A percentile compares a stretch with the other conserved stretches of the same genome.
phyloP scores from a whole-genome alignment of 2,113 vertebrate genomes.

The Silurus glanis region DNA sequence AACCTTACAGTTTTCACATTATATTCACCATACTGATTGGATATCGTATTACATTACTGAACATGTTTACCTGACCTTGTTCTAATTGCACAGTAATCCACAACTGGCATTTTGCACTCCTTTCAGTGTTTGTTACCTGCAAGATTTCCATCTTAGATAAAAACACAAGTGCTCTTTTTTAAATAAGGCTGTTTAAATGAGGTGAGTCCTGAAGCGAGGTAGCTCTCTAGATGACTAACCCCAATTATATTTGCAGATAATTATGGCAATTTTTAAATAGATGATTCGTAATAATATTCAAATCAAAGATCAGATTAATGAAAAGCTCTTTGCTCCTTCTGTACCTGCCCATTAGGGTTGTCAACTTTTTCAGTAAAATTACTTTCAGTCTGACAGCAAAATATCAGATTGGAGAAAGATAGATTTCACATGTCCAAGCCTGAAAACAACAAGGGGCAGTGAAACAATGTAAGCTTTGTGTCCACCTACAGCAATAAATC shows the following conservation, averaged over 20 bases:
- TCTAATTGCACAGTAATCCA: background rate
- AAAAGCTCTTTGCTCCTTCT: background rate
- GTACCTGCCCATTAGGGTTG: background rate
- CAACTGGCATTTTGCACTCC: too few relatives aligned
- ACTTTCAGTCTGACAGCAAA: background rate
- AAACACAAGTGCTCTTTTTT: background rate
- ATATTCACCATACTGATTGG: background rate
- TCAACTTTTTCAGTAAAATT: conserved; percentile 9
- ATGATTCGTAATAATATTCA: background rate
- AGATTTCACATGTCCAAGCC: background rate
- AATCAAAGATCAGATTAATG: background rate
- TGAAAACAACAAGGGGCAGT: conserved; percentile 33
- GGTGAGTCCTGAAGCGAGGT: background rate
- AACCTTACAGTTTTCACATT: background rate
- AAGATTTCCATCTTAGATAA: background rate
- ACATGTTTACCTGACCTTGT: background rate
- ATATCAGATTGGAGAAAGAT: background rate
- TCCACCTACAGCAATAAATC: conserved; percentile 23
- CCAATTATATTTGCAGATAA: background rate
- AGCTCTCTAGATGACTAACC: background rate
- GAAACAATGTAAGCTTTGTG: conserved; percentile 39
- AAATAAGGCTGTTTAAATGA: background rate
- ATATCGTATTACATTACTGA: background rate
- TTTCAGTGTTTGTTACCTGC: background rate
- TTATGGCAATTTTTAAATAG: background rate